Conservation (phyloP, 2,113 vertebrate genomes). For the Prunella himalayana region DNA sequence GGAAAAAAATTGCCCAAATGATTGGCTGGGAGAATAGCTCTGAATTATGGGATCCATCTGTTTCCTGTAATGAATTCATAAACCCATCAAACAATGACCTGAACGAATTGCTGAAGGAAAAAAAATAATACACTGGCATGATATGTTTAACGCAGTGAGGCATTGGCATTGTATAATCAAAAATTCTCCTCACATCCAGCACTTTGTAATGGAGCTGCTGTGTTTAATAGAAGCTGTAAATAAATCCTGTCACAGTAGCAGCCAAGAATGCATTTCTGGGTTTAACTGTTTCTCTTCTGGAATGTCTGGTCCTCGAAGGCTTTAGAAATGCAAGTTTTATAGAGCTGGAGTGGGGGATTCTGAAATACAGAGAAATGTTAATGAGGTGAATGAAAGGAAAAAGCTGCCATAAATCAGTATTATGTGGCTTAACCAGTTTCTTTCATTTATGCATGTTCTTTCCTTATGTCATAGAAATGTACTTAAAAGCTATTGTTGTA, state of each 20-base stretch:
- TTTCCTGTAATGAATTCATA: constrained; percentile 78
- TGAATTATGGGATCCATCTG: constrained; percentile 72
- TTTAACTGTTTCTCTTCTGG: constrained; percentile 66
- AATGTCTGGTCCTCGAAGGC: constrained; percentile 10
- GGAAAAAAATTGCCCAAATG: constrained; percentile 26
- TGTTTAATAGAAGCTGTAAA: constrained; percentile 71
- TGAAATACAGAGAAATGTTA: constrained; percentile 8
- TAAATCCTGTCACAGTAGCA: constrained; percentile 69
- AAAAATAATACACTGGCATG: constrained; percentile 59
- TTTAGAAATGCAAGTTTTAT: constrained; percentile 24
- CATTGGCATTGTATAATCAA: constrained; percentile 79
- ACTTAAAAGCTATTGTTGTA: constrained; percentile 69
- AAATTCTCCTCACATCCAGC: constrained; percentile 81
- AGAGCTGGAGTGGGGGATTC: background rate
- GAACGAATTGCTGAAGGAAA: constrained; percentile 66
- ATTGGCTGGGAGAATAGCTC: constrained; percentile 70
- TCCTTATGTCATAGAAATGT: constrained; percentile 59
- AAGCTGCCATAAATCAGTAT: constrained; percentile 56
- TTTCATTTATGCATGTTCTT: constrained; percentile 60
- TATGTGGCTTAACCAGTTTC: constrained; percentile 58
- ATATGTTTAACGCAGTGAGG: constrained; percentile 58
- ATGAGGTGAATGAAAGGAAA: constrained; percentile 46
- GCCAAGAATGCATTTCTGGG: constrained; percentile 63
- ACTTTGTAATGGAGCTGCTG: constrained; percentile 75
- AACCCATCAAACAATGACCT: constrained; percentile 73